Conservation (phyloP, 2,888 invertebrate species). For the Galerucella nymphaeae region DNA sequence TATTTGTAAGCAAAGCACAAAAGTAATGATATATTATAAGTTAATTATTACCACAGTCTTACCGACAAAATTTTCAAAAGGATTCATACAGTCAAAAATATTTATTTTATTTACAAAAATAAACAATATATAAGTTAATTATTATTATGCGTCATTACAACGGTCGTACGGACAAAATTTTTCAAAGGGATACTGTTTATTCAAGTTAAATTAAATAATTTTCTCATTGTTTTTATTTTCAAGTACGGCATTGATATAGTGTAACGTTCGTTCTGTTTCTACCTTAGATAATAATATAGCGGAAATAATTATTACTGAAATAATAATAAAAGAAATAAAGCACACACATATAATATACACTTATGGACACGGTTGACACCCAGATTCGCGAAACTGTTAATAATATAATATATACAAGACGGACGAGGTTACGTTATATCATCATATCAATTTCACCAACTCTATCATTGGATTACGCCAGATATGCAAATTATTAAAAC, state of each 20-base stretch:
- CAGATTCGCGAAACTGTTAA: conserved; percentile 26
- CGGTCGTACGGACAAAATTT: background rate
- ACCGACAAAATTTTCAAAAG: too few species aligned
- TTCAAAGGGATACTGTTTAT: background rate
- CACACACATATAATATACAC: background rate
- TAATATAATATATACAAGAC: background rate
- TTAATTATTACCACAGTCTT: too few species aligned
- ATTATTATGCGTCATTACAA: background rate
- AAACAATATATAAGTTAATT: background rate
- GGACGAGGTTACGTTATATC: conserved; percentile 21
- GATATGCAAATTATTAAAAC: background rate
- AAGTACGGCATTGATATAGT: conserved; percentile 13
- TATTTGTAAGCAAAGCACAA: background rate
- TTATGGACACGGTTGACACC: conserved; percentile 26
- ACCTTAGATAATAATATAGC: conserved; percentile 37
- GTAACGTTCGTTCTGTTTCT: conserved; percentile 30
- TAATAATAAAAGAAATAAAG: conserved; percentile 16
- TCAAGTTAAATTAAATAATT: too few species aligned
- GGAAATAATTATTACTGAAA: conserved; percentile 38
- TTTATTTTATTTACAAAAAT: background rate
- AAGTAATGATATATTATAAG: too few species aligned
- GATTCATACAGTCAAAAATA: too few species aligned
- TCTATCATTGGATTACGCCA: background rate
- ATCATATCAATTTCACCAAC: background rate
- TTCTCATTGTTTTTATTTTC: background rate